Base-by-base conservation (phyloP, 2,113 vertebrate genomes). In the Aspiorhynchus laticeps region DNA sequence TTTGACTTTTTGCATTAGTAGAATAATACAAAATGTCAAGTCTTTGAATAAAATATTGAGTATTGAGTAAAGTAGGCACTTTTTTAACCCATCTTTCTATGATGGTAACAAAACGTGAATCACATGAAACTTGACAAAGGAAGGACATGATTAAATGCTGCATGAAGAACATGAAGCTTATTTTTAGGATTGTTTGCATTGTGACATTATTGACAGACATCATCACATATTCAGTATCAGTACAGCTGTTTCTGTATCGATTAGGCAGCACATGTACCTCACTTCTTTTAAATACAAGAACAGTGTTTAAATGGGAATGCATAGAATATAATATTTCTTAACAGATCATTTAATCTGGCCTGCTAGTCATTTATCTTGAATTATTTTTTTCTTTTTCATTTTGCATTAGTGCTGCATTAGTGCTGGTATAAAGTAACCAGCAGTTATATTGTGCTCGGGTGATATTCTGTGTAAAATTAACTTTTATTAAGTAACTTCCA, bases 101-200 rank as follows among this genome's bases (percentile, higher is more conserved):
- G 24, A 14, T 63, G 51, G 26, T 53, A 48, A 43, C 43, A 77
- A 53, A 77, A 26, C 12, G 36, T 43, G 33, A 63, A 26, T 65
- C 38, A 38, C 8, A 81, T 17, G 38, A 28, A 81, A 46, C n/a
- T 38, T 81, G 24, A 26, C 5, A 46, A 38, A 38, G 67, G 38
- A 75, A 75, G 53, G 53, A 59, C 9, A 3, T 26, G 5, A 24
- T 73, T 73, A 24, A 24, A 15, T 76, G 8, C 48, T 15, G 38
- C 41, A 46, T 76, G 73, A 76, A 76, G 73, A 26, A 75, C 28
- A 46, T 76, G n/a, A 46, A 46, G 73, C 41, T 71, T 73, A 10
- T 41, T 73, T 73, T 36, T 0, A 17, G 19, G 33, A 73, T 38
- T 73, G 1, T 67, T 21, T 36, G 31, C 36, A 21, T 19, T 19